Conservation (phyloP, 1,140 invertebrate genomes). For the Penaeus japonicus region DNA sequence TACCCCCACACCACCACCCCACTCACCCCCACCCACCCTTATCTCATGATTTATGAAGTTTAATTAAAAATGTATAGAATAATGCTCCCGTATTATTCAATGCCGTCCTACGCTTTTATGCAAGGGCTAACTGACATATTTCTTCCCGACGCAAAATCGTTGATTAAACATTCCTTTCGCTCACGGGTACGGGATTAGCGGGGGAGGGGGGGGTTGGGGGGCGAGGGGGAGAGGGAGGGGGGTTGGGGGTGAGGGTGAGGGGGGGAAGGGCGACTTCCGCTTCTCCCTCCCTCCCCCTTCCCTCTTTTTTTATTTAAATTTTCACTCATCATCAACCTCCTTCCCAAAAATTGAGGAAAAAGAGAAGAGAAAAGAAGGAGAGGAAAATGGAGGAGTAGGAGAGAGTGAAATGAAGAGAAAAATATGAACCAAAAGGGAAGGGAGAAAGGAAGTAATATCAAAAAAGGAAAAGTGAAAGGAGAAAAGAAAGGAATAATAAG, state of each 20-base stretch:
- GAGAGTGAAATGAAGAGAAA: too few species aligned
- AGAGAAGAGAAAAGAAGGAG: neutral
- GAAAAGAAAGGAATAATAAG: neutral
- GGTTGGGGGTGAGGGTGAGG: too few species aligned
- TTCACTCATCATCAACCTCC: too few species aligned
- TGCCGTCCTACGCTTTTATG: constrained; percentile 55
- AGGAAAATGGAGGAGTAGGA: too few species aligned
- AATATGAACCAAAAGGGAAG: too few species aligned
- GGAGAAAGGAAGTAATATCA: too few species aligned
- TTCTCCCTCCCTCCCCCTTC: too few species aligned
- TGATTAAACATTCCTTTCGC: constrained; percentile 46
- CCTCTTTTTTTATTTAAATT: too few species aligned
- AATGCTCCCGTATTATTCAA: constrained; percentile 56
- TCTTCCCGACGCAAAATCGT: constrained; percentile 57
- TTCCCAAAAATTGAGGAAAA: too few species aligned
- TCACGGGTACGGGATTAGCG: too few species aligned
- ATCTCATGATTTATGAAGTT: constrained; percentile 56
- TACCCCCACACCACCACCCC: neutral
- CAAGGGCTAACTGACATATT: constrained; percentile 52
- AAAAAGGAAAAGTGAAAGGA: neutral
- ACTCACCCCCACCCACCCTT: neutral
- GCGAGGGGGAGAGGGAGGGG: neutral
- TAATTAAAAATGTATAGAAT: constrained; percentile 59
- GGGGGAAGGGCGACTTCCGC: too few species aligned
- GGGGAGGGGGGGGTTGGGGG: too few species aligned